A percentile compares a stretch with the other conserved stretches of the same genome.
These are phyloP conservation scores for Abramis brama DNA, from an alignment of 2,113 vertebrate genomes.

Conservation along the genomic window DNA sequence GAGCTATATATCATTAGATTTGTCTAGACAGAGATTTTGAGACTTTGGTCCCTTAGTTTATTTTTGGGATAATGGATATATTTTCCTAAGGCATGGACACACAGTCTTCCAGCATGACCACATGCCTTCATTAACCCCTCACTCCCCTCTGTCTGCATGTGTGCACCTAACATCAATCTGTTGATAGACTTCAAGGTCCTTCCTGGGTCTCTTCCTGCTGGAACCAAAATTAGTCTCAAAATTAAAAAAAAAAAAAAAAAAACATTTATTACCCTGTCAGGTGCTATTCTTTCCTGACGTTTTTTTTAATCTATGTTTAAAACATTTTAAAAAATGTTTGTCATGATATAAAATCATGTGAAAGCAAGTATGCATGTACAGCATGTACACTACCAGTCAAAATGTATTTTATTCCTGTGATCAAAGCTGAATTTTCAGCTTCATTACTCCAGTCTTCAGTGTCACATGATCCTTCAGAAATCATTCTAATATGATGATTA, in stretches of 20 bases:
- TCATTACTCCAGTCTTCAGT: no score
- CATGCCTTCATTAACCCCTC: constrained; percentile 3
- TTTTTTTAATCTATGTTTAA: not conserved
- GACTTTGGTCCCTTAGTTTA: constrained; percentile 2
- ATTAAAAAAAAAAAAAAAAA: not conserved
- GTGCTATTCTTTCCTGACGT: not conserved
- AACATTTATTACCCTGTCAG: not conserved
- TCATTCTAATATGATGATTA: no score
- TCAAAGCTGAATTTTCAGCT: no score
- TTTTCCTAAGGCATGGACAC: not conserved
- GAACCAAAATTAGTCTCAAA: not conserved
- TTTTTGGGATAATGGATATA: constrained; percentile 1
- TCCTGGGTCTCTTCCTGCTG: constrained; percentile 9
- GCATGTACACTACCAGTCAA: no score
- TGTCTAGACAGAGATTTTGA: constrained; percentile 5
- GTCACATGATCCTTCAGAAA: no score
- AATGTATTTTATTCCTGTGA: no score
- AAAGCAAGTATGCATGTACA: not conserved
- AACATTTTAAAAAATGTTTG: no score
- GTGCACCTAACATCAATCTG: constrained; percentile 20
- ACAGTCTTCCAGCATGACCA: not conserved
- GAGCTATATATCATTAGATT: not conserved
- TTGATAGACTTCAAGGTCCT: constrained; percentile 25
- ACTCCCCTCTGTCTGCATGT: not conserved
- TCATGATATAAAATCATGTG: not conserved